Base-by-base conservation (phyloP, 2,888 invertebrate species). In the Aphodius granarius region DNA sequence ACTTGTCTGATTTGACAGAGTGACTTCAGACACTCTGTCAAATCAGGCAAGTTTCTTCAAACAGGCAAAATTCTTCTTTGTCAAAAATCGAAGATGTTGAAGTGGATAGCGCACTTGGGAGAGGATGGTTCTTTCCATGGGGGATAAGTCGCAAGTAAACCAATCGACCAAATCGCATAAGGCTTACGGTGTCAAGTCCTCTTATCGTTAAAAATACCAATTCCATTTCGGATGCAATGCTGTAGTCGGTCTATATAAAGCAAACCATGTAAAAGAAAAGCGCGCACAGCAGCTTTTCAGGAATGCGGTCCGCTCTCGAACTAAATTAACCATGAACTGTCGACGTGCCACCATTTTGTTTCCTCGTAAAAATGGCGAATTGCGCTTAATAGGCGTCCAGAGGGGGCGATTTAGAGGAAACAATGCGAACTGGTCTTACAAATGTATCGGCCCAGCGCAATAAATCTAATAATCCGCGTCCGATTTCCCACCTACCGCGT, bases 401-500 rank as follows among this genome's bases (percentile, higher is more conserved):
- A 68, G 68, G n/a, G 20, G n/a, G 68, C 68, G 68, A 20, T n/a
- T 20, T 21, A 20, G 71, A 73, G 76, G 71, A 71, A 74, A 62
- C 77, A 79, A 78, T 77, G 76, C 79, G 72, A 77, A 78, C 78
- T 75, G 77, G 78, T 73, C 76, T 68, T 77, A 72, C 75, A 74
- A 72, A 76, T 78, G 76, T 74, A 79, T 73, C 75, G 74, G 74
- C 75, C 73, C 76, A 72, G 75, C 71, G 64, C 63, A 70, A 78
- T 80, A 79, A 79, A 80, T 80, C 79, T 78, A 20, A 19, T 77
- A 79, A 80, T 80, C 80, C 79, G 76, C 79, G 75, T 70, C 73
- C 78, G 76, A 76, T 81, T 83, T 83, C 83, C 84, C 84, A 82
- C 83, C 82, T 83, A 76, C 77, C 64, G 62, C 66, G 64, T 74